Base-by-base conservation (phyloP, 2,888 invertebrate species). In the Steinernema hermaphroditum region DNA sequence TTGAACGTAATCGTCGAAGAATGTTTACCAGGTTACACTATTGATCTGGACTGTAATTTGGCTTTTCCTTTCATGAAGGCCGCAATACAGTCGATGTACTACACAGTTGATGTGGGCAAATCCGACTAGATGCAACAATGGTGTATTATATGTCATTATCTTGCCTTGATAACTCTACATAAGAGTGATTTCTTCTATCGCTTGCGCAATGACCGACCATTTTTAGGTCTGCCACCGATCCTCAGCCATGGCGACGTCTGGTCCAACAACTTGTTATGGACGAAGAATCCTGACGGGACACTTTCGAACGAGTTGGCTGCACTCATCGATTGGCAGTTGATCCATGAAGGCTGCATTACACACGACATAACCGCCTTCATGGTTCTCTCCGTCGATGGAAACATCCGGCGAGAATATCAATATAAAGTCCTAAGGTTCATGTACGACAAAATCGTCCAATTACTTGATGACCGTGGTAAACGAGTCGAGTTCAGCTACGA, bases 271-370 rank as follows among this genome's bases (percentile, higher is more conserved):
- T n/a, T 70, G 6, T 19, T 70, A 12, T 70, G 70, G 70, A 19
- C 14, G 24, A 70, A 41, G 16, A 41, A 70, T 29, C 14, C 54
- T 22, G 49, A 70, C 16, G 70, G 70, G 16, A 37, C 54, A 9
- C 24, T 29, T 14, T 37, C 54, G 14, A 70, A 70, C 37, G 49
- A 70, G 2, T 0, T 70, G 14, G 46, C 70, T 24, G 49, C 46
- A 24, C 34, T 70, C 41, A 62, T 70, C 14, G 70, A 70, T 41
- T 70, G 70, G 70, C 70, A 70, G 24, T n/a, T 70, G 19, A 49
- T 70, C 37, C 70, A 70, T 41, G 50, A 70, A 70, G 70, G 70
- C 16, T 32, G 62, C 29, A 12, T 62, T 9, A 62, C 62, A 6
- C 22, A 24, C 29, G 62, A 62, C 32, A 22, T 62, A 2, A 62